Conservation (phyloP, 2,113 vertebrate genomes). For the Mastomys coucha region DNA sequence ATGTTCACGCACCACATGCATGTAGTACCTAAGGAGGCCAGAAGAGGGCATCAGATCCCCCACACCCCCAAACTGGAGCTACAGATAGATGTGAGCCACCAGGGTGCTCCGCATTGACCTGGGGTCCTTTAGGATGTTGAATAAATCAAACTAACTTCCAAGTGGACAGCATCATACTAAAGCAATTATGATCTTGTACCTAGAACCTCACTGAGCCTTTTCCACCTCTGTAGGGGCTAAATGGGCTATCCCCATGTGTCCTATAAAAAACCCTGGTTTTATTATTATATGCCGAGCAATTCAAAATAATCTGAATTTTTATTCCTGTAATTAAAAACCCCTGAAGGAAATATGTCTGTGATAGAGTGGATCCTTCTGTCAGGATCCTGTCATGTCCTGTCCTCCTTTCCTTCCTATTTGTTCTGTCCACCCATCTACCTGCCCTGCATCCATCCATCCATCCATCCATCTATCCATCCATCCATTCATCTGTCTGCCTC, state of each 20-base stretch:
- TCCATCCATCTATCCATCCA: neutral
- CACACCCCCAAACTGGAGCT: too few relatives aligned
- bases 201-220: neutral
- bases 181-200: neutral
- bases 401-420: neutral
- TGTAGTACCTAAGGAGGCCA: neutral
- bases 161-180: neutral
- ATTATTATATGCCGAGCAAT: neutral
- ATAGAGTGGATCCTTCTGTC: neutral
- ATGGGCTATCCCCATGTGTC: neutral
- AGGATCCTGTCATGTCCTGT: neutral
- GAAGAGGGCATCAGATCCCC: neutral
- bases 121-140: neutral
- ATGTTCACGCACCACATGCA: too few relatives aligned
- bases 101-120: neutral
- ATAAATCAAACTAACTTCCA: neutral
- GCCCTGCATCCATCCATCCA: neutral
- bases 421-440: neutral
- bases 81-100: neutral
- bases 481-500: too few relatives aligned
- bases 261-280: neutral
- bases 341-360: neutral
- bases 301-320: constrained; percentile 25
- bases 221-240: neutral
- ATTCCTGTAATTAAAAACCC: constrained; percentile 7